Conservation (phyloP, 2,113 vertebrate genomes). For the Lota lota region DNA sequence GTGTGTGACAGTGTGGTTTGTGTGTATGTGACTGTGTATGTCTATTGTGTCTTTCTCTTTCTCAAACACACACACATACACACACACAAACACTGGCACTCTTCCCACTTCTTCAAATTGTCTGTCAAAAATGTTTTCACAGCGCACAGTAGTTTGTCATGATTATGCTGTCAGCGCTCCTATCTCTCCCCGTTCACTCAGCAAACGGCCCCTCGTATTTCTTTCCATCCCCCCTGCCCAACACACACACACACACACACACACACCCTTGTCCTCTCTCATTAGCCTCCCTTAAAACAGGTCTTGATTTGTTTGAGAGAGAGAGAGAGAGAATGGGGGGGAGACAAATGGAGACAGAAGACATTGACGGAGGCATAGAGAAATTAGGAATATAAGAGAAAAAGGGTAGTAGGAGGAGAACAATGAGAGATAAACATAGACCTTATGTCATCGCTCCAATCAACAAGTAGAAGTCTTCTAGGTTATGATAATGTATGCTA, state of each 20-base stretch:
- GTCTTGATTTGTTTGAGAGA: constrained; percentile 27
- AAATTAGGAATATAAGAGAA: neutral
- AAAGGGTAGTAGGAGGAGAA: too few relatives aligned
- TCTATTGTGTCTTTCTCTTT: too few relatives aligned
- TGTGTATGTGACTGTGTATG: too few relatives aligned
- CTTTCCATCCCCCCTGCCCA: constrained; percentile 29
- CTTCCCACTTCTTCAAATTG: constrained; percentile 28
- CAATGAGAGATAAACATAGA: too few relatives aligned
- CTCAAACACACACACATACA: neutral
- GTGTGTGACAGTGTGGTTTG: too few relatives aligned
- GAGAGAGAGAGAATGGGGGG: constrained; percentile 19
- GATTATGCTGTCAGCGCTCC: constrained; percentile 59
- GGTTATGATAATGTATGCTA: constrained; percentile 48
- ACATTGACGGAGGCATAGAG: neutral
- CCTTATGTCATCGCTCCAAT: constrained; percentile 12
- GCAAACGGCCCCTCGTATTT: constrained; percentile 45
- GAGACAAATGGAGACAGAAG: neutral
- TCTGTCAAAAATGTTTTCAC: constrained; percentile 47
- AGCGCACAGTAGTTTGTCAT: constrained; percentile 45
- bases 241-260: neutral
- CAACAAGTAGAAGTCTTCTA: constrained; percentile 41
- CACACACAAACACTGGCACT: neutral
- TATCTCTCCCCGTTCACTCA: constrained; percentile 54
- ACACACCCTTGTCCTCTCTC: constrained; percentile 16
- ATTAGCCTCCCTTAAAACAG: constrained; percentile 27